A percentile compares a stretch with the other conserved stretches of the same genome.
Evolutionary conservation across 2,797 vertebrate species (phyloP).

Genomic region (Lithobates pipiens): DNA sequence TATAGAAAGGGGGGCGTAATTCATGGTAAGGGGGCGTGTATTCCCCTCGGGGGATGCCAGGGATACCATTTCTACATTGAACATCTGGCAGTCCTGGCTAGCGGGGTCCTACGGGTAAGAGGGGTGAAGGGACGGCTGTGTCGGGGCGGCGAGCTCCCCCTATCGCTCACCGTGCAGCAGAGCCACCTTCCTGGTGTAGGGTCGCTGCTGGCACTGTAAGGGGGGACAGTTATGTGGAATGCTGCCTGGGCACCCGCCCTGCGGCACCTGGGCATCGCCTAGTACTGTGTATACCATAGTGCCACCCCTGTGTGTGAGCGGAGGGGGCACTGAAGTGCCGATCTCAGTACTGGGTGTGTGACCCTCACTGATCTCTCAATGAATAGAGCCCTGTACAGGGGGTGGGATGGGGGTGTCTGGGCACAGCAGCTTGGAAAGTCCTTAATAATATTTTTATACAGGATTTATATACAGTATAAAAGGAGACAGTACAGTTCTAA

Average conservation of each 20-base stretch:
- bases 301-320: not conserved
- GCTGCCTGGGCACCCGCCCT: not conserved
- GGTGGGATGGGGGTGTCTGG: no score
- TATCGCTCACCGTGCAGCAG: not conserved
- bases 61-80: not conserved
- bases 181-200: no score
- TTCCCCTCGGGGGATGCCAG: not conserved
- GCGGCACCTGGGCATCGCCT: not conserved
- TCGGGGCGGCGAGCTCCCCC: no score
- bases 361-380: no score
- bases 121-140: no score
- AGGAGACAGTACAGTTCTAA: no score
- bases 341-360: not conserved
- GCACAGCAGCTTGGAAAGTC: no score
- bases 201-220: not conserved
- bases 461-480: no score
- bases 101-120: not conserved
- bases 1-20: not conserved
- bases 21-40: not conserved
- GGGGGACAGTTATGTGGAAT: not conserved
- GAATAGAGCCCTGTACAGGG: no score
- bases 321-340: not conserved
- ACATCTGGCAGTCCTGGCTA: not conserved
- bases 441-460: no score
- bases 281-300: no score